Evolutionary conservation across 2,797 vertebrate genomes (phyloP), one percentile per base, ranked within the genome.

Genomic region (Centropyge bicolor): DNA sequence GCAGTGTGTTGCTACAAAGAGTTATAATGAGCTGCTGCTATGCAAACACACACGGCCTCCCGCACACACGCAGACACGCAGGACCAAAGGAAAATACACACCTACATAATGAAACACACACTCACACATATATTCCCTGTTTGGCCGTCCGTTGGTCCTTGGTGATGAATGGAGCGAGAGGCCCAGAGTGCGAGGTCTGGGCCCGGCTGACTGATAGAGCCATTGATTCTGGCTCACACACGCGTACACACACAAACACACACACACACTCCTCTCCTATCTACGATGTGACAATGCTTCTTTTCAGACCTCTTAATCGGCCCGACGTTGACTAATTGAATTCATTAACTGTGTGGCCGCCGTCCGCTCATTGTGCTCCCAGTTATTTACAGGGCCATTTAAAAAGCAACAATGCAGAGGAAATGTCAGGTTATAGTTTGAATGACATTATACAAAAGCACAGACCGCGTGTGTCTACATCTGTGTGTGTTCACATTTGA

Each of bases 331-430:
- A 91, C 91, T 94, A 93, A 94, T 93, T 93, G 86, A 92, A 91
- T 94, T 93, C 86, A 90, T 93, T 91, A 93, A 81, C 52, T 12
- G 11, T 46, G 27, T 31, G 43, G 62, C 84, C 45, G 64, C 77
- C 38, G 76, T 74, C 67, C 27, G 22, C 78, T 86, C 89, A 79
- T 85, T 89, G 88, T 86, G 81, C 75, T 80, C 62, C 45, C 46
- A 9, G 88, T 87, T 93, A 92, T 94, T 93, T 92, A 88, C 90
- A 86, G 86, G 82, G 88, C 83, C 78, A 73, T 91, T 91, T 90
- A 81, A 78, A 89, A 77, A 68, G 69, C 81, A 74, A 88, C 90
- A 94, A 90, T 86, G 67, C 83, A 69, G 74, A 88, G 86, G 81
- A 92, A 88, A 91, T 93, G 88, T 92, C 90, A 92, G 76, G 68